Base-by-base conservation (phyloP, 2,888 invertebrate species). In the Eurois occulta region DNA sequence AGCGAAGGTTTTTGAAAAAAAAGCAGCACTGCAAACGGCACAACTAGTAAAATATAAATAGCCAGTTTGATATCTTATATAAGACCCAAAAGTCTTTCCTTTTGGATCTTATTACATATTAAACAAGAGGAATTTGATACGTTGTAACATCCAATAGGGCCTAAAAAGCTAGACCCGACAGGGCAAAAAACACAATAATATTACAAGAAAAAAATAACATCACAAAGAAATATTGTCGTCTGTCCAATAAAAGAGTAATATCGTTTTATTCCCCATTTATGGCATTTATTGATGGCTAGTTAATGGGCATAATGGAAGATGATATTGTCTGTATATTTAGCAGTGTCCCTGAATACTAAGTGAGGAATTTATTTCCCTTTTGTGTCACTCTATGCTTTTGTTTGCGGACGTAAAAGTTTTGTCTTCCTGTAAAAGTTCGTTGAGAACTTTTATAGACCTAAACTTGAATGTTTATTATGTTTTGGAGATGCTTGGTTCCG, bases 211-310 rank as follows among this genome's bases (percentile, higher is more conserved):
- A 38, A 41, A 73, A 41, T 62, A 60, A 48, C 38, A 48, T 28
- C 5, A 43, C 16, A 64, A 32, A 62, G 35, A 58, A 81, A 48
- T 43, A 58, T 21, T 38, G 67, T 55, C 66, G 46, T 58, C 60
- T 38, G 35, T 35, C 35, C 62, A 38, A 73, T 80, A 84, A 80
- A 75, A 75, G 35, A 84, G 68, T 69, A 69, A 81, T 82, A 81
- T 81, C 24, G 28, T 81, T 80, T 71, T 38, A 71, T 81, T 69
- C 7, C 46, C 10, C 46, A 52, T 70, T 80, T 69, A 78, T 16
- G 55, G 35, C 64, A 43, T 84, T 43, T 58, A 81, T 84, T 73
- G 80, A 72, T 68, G 65, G 62, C 13, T 13, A 80, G 64, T 72
- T 68, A 65, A 81, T 80, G n/a, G 52, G 21, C n/a, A 52, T 32